These are phyloP conservation scores for Channa maculata DNA, from an alignment of 2,113 vertebrate genomes.

Conservation along the genomic window DNA sequence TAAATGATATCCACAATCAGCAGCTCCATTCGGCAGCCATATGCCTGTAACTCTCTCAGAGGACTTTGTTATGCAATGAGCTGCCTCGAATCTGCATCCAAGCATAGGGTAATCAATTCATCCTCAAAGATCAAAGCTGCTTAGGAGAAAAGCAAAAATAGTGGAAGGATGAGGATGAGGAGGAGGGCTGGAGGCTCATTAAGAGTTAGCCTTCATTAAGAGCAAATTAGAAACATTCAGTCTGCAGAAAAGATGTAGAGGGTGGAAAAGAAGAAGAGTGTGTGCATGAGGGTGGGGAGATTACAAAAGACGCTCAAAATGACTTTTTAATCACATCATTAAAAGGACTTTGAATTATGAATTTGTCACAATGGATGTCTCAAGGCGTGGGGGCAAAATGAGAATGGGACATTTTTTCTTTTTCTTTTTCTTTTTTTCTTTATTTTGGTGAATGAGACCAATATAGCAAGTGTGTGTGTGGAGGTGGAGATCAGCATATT, in stretches of 20 bases:
- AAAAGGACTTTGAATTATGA: constrained; percentile 78
- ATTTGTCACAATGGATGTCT: constrained; percentile 75
- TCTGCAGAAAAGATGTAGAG: constrained; percentile 48
- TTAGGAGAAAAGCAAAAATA: constrained; percentile 41
- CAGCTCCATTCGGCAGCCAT: constrained; percentile 15
- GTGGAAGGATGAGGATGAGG: constrained; percentile 14
- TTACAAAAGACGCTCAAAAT: constrained; percentile 68
- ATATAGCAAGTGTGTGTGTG: background rate
- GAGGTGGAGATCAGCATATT: background rate
- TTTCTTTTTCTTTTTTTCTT: background rate
- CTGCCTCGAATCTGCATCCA: constrained; percentile 26
- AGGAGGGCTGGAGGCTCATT: constrained; percentile 54
- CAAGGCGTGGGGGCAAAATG: constrained; percentile 52
- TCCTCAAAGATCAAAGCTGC: constrained; percentile 64
- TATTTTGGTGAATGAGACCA: constrained; percentile 28
- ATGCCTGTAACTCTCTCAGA: constrained; percentile 19
- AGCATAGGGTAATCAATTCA: constrained; percentile 49
- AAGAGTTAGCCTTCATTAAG: constrained; percentile 70
- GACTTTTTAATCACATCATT: constrained; percentile 83
- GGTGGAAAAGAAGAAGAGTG: constrained; percentile 13
- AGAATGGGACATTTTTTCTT: constrained; percentile 25
- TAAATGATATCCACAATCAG: constrained; percentile 18
- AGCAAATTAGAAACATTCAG: constrained; percentile 71
- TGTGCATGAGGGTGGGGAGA: constrained; percentile 17
- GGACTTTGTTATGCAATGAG: constrained; percentile 25